Evolutionary conservation across 2,888 invertebrate genomes (phyloP).

Genomic region (Litoditis marina): DNA sequence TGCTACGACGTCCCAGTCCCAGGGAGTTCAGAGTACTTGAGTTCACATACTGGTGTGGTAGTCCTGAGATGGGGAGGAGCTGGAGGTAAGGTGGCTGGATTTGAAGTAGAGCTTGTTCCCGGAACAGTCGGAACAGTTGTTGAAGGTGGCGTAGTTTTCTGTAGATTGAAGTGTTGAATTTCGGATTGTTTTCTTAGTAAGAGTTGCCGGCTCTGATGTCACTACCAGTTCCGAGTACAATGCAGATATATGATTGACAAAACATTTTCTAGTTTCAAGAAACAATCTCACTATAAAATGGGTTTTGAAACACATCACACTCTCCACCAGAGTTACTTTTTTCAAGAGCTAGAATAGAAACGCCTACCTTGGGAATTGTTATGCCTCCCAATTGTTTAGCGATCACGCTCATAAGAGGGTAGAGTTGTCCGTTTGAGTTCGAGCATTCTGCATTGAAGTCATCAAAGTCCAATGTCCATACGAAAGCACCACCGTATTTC

Average conservation of each 20-base stretch:
- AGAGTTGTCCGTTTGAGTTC: slow-evolving; percentile 47
- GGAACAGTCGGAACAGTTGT: slow-evolving; percentile 17
- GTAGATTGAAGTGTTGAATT: not conserved
- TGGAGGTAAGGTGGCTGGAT: slow-evolving; percentile 10
- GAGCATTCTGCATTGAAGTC: slow-evolving; percentile 60
- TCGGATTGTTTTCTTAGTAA: not conserved
- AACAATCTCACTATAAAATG: too few species aligned
- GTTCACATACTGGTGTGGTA: too few species aligned
- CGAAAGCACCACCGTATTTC: slow-evolving; percentile 60
- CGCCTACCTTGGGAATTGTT: slow-evolving; percentile 32
- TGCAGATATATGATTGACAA: too few species aligned
- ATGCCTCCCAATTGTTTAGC: slow-evolving; percentile 53
- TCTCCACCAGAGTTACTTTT: too few species aligned
- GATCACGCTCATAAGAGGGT: slow-evolving; percentile 58
- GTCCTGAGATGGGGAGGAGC: slow-evolving; percentile 19
- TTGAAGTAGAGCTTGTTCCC: slow-evolving; percentile 20
- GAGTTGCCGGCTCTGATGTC: not conserved
- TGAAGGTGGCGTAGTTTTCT: slow-evolving; percentile 13
- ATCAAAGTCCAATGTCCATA: slow-evolving; percentile 61
- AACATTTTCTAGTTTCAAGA: too few species aligned
- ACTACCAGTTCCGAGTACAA: too few species aligned
- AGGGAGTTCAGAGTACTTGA: too few species aligned
- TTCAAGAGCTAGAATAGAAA: not conserved
- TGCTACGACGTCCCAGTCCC: too few species aligned
- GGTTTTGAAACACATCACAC: too few species aligned